These are phyloP conservation scores for Cistogaster globosa DNA, from an alignment of 2,888 invertebrate species.

Conservation along the genomic window DNA sequence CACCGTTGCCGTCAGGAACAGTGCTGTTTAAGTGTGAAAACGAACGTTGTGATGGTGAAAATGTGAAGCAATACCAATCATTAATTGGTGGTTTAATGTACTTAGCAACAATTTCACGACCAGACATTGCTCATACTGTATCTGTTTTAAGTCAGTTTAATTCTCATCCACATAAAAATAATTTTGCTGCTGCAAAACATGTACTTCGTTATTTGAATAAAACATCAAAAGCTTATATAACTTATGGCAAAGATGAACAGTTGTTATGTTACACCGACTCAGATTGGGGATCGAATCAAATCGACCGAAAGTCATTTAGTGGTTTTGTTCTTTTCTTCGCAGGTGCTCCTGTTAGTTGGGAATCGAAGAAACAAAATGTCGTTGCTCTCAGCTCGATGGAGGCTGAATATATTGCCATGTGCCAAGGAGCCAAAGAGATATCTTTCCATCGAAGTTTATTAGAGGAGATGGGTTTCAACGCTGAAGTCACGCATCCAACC, in stretches of 20 bases:
- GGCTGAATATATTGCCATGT: conserved; percentile 71
- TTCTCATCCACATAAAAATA: conserved; percentile 70
- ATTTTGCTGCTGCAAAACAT: conserved; percentile 69
- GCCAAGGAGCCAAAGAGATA: conserved; percentile 66
- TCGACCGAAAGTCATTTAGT: conserved; percentile 64
- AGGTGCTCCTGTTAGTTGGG: conserved; percentile 64
- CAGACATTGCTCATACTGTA: conserved; percentile 67
- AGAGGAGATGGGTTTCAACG: conserved; percentile 50
- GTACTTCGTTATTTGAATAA: conserved; percentile 61
- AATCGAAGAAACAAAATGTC: conserved; percentile 66
- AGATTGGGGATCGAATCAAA: conserved; percentile 67
- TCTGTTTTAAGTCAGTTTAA: conserved; percentile 61
- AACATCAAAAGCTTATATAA: conserved; percentile 24
- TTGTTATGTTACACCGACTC: conserved; percentile 67
- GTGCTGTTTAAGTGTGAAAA: conserved; percentile 52
- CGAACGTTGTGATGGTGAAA: conserved; percentile 38
- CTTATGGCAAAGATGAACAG: conserved; percentile 24
- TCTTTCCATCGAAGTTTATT: conserved; percentile 63
- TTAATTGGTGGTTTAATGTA: conserved; percentile 59
- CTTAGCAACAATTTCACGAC: no score
- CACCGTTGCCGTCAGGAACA: no score
- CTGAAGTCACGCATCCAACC: conserved; percentile 14
- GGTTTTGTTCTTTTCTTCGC: conserved; percentile 60
- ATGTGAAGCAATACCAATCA: conserved; percentile 51
- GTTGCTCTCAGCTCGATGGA: conserved; percentile 67